Base-by-base conservation (phyloP, 1,140 invertebrate species). In the Antheraea mylitta region DNA sequence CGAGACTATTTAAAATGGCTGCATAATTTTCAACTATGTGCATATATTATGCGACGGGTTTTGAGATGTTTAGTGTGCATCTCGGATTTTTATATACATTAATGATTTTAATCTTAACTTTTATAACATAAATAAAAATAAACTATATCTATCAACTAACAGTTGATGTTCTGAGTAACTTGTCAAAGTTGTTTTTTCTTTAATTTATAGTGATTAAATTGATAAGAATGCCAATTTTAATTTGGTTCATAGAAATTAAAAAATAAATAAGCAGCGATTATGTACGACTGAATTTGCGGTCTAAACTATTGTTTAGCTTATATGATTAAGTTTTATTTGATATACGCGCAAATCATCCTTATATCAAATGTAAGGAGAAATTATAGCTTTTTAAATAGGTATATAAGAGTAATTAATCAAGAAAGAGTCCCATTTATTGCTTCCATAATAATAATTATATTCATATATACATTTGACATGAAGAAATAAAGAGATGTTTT, bases 391-490 rank as follows among this genome's bases (percentile, higher is more conserved):
- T 67, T 38, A 68, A 64, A 16, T 66, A 58, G 66, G 64, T 67
- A 67, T 64, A 67, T 63, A 37, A 68, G 64, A 64, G 59, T 58
- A 64, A 30, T 67, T 61, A 60, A 64, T 37, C 58, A 74, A 71
- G 63, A 64, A 75, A 73, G 77, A 76, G 85, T 86, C 83, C 87
- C 87, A 83, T 87, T 77, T 72, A 78, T 87, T 81, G 86, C 87
- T 90, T 90, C 87, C 87, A 88, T 85, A 68, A 73, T 83, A 81
- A 62, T 67, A 64, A 77, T 80, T 80, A 72, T 88, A 85, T 86
- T 79, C 78, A 78, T 83, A 80, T 81, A 42, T 11, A 90, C 78
- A 85, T 83, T 81, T 83, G 81, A 81, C 79, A 75, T 82, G 80
- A 75, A 42, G 16, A 76, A 87, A 83, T 82, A 85, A 85, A 83